These are phyloP conservation scores for Polydrusus cervinus DNA, from an alignment of 2,888 invertebrate genomes.

Conservation along the genomic window DNA sequence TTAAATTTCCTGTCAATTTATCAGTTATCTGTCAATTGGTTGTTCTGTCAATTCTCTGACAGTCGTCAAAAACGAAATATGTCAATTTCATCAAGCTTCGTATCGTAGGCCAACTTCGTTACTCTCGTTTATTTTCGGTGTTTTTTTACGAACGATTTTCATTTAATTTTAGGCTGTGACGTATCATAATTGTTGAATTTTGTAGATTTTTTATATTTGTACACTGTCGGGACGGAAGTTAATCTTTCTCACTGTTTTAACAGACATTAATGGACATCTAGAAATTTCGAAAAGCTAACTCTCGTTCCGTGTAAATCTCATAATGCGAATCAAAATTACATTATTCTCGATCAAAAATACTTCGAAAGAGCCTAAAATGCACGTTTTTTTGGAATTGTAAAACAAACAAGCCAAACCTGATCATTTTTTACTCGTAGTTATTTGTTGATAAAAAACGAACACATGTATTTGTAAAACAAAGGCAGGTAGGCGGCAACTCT, in stretches of 20 bases:
- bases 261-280: neutral
- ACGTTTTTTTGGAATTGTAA: slow-evolving; percentile 43
- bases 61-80: slow-evolving; percentile 39
- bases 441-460: slow-evolving; percentile 18
- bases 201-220: slow-evolving; percentile 55
- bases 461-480: slow-evolving; percentile 26
- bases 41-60: slow-evolving; percentile 43
- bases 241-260: slow-evolving; percentile 2
- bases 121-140: slow-evolving; percentile 23
- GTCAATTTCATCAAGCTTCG: slow-evolving; percentile 45
- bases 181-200: slow-evolving; percentile 55
- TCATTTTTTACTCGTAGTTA: slow-evolving; percentile 8
- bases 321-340: slow-evolving; percentile 51
- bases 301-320: slow-evolving; percentile 27
- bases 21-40: slow-evolving; percentile 34
- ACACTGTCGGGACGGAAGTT: slow-evolving; percentile 13
- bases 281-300: neutral
- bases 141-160: slow-evolving; percentile 43
- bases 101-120: slow-evolving; percentile 29
- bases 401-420: slow-evolving; percentile 30
- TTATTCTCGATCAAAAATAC: slow-evolving; percentile 36
- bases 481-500: slow-evolving; percentile 29
- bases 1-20: slow-evolving; percentile 32
- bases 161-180: slow-evolving; percentile 55
- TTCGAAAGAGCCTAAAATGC: slow-evolving; percentile 54